These are phyloP conservation scores for Microtus montanus DNA, from an alignment of 2,113 vertebrate genomes.

Conservation along the genomic window DNA sequence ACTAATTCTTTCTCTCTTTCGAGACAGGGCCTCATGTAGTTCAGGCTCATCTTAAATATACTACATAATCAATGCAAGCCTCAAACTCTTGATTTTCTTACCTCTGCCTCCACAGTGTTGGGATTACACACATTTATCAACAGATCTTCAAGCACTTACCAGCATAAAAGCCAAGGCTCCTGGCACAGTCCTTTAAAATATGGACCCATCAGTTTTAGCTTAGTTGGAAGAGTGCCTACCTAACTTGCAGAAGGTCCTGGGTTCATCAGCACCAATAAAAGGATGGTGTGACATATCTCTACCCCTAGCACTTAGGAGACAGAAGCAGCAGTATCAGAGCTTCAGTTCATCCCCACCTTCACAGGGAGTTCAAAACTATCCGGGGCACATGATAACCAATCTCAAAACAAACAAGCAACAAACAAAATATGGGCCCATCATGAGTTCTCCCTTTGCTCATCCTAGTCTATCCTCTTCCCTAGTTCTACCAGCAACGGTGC, in stretches of 20 bases:
- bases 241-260: not conserved
- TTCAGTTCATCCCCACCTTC: not conserved
- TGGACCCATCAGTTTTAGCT: not conserved
- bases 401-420: not conserved
- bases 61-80: not conserved
- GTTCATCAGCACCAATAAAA: not conserved
- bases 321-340: not conserved
- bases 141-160: not conserved
- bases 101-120: not conserved
- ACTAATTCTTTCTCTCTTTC: not conserved
- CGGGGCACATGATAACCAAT: not conserved
- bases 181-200: conserved; percentile 13
- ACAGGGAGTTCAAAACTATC: not conserved
- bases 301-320: not conserved
- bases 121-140: not conserved
- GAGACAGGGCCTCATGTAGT: not conserved
- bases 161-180: conserved; percentile 6
- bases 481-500: not conserved
- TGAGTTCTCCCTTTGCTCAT: not conserved
- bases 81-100: not conserved
- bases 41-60: not conserved
- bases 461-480: not conserved
- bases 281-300: not conserved
- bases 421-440: not conserved
- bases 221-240: not conserved